A percentile compares a stretch with the other conserved stretches of the same genome.
Conservation (phyloP, 2,888 invertebrate genomes). For the Bombylius major region DNA sequence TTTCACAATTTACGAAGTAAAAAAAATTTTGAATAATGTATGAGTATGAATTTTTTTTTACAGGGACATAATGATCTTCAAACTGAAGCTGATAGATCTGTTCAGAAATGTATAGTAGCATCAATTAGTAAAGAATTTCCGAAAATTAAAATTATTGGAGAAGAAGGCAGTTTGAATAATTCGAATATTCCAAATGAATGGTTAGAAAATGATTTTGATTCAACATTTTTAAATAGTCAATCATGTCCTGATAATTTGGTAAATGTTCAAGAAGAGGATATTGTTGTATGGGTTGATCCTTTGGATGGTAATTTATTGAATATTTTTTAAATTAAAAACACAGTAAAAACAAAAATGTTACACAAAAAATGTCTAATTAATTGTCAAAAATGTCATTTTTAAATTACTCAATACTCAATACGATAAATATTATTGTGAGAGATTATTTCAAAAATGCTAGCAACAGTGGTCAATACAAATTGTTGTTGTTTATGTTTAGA, state of each 20-base stretch:
- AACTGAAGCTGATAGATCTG: constrained; percentile 94
- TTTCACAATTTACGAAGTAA: too few relatives aligned
- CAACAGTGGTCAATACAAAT: too few relatives aligned
- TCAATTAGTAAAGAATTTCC: constrained; percentile 79
- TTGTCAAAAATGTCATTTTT: too few relatives aligned
- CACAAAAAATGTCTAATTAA: too few relatives aligned
- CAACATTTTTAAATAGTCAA: constrained; percentile 45
- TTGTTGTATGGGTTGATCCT: constrained; percentile 97
- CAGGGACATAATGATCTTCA: constrained; percentile 88
- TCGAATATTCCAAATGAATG: constrained; percentile 51
- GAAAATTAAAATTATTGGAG: constrained; percentile 71
- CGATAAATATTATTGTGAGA: too few relatives aligned
- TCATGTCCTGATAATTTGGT: constrained; percentile 56
- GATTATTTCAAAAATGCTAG: too few relatives aligned
- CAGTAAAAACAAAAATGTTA: too few relatives aligned
- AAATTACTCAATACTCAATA: too few relatives aligned
- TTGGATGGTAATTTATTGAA: too few relatives aligned
- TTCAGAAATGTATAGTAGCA: constrained; percentile 84
- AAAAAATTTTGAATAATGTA: too few relatives aligned
- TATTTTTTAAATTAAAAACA: too few relatives aligned
- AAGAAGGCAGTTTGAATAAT: constrained; percentile 63
- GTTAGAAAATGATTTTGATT: constrained; percentile 60
- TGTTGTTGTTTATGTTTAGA: too few relatives aligned
- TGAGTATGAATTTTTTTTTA: background rate
- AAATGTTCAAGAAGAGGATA: constrained; percentile 60